Evolutionary conservation across 2,797 vertebrate species (phyloP).

Genomic region (Hemitrygon akajei): DNA sequence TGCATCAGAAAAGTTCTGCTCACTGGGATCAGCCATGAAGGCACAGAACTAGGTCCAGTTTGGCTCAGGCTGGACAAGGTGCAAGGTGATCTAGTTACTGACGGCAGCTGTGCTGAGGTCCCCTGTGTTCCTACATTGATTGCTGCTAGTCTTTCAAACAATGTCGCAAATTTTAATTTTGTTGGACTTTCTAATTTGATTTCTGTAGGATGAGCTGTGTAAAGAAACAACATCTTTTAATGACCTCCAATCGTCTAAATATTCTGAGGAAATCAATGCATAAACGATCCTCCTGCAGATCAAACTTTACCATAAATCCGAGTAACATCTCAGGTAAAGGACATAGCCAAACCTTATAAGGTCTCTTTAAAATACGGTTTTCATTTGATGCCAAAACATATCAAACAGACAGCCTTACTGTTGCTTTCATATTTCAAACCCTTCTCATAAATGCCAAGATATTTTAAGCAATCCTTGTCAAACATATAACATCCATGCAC

Average conservation of each 20-base stretch:
- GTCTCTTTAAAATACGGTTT: background rate
- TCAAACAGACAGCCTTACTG: background rate
- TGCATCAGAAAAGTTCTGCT: background rate
- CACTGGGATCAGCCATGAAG: background rate
- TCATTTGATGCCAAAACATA: background rate
- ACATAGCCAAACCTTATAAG: background rate
- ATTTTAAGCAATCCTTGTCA: background rate
- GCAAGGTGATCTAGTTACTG: background rate
- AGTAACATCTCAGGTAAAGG: background rate
- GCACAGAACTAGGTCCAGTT: too few species aligned
- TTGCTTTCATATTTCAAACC: slow-evolving; percentile 12
- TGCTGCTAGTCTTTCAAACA: background rate
- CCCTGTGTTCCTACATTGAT: background rate
- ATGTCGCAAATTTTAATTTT: background rate
- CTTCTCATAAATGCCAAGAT: slow-evolving; percentile 8
- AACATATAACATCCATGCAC: background rate
- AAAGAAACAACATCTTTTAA: background rate
- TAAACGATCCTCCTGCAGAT: background rate
- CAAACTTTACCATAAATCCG: slow-evolving; percentile 15
- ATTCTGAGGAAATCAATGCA: background rate
- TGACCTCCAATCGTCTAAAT: background rate
- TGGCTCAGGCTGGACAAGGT: too few species aligned
- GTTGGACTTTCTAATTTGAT: background rate
- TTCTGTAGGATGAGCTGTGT: background rate
- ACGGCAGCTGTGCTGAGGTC: background rate